phyloP scores from a whole-genome alignment of 2,797 vertebrate species.

The Salarias fasciatus region DNA sequence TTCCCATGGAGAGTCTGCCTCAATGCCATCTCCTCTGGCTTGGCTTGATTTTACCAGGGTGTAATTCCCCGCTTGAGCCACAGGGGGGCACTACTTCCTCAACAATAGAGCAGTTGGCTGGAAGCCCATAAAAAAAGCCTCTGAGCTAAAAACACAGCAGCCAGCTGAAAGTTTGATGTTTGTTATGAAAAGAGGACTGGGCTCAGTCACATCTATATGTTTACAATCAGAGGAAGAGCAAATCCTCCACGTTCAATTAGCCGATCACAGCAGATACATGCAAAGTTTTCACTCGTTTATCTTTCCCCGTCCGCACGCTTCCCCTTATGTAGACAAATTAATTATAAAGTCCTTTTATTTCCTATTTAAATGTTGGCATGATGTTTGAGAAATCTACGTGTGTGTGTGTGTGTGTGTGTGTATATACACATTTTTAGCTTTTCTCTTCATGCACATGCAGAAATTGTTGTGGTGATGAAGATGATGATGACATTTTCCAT shows the following conservation, averaged over 20 bases:
- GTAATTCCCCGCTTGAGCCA: constrained; percentile 48
- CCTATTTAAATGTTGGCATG: constrained; percentile 39
- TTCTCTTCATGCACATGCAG: constrained; percentile 48
- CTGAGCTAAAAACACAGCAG: constrained; percentile 41
- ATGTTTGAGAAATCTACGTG: constrained; percentile 20
- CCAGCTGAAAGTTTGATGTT: constrained; percentile 64
- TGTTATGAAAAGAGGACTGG: constrained; percentile 40
- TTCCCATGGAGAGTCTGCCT: constrained; percentile 24
- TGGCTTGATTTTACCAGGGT: constrained; percentile 3
- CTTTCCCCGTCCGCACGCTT: constrained; percentile 32
- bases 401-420: constrained; percentile 28
- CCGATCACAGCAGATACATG: constrained; percentile 31
- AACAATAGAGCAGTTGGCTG: constrained; percentile 61
- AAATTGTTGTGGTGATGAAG: constrained; percentile 27
- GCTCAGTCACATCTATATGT: constrained; percentile 36
- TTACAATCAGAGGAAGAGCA: constrained; percentile 49
- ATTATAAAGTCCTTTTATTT: constrained; percentile 54
- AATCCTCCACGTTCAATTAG: constrained; percentile 50
- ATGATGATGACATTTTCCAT: constrained; percentile 65
- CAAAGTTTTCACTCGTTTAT: constrained; percentile 46
- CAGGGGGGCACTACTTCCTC: constrained; percentile 75
- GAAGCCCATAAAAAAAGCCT: constrained; percentile 28
- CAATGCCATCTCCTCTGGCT: constrained; percentile 3
- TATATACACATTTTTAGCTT: constrained; percentile 38
- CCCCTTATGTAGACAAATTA: constrained; percentile 40